Evolutionary conservation across 2,888 invertebrate genomes (phyloP).

Genomic region (Mythimna ferrago): DNA sequence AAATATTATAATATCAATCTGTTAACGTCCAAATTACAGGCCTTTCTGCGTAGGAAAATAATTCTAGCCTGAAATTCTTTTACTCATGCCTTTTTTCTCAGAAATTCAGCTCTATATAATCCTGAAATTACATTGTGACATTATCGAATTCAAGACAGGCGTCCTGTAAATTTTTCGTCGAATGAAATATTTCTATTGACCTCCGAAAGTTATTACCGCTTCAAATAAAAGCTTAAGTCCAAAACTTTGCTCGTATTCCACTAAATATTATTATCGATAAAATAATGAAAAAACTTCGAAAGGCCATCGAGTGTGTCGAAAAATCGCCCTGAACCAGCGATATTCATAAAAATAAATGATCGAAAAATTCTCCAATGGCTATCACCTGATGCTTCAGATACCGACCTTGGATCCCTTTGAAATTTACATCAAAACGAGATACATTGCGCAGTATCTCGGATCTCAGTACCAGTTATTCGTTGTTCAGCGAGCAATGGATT

Average conservation of each 20-base stretch:
- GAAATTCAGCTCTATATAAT: background rate
- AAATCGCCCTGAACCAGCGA: constrained; percentile 47
- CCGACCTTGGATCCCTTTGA: constrained; percentile 9
- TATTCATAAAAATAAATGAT: constrained; percentile 66
- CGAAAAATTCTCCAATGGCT: constrained; percentile 46
- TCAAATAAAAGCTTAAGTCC: constrained; percentile 20
- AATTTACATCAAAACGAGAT: constrained; percentile 17
- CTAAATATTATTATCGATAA: constrained; percentile 50
- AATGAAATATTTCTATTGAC: background rate
- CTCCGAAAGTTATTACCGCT: constrained; percentile 18
- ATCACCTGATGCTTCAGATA: constrained; percentile 58
- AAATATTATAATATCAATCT: too few species aligned
- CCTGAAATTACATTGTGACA: background rate
- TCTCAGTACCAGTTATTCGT: background rate
- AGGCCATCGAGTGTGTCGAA: constrained; percentile 50
- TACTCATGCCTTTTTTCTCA: too few species aligned
- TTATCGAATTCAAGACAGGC: background rate
- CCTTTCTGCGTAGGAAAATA: background rate
- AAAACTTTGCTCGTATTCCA: constrained; percentile 43
- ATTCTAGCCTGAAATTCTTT: too few species aligned
- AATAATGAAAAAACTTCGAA: constrained; percentile 52
- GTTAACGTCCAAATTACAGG: background rate
- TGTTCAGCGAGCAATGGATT: constrained; percentile 37
- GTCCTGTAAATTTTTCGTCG: background rate
- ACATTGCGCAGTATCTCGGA: constrained; percentile 38